Base-by-base conservation (phyloP, 2,888 invertebrate genomes). In the Pyrrhia umbra region DNA sequence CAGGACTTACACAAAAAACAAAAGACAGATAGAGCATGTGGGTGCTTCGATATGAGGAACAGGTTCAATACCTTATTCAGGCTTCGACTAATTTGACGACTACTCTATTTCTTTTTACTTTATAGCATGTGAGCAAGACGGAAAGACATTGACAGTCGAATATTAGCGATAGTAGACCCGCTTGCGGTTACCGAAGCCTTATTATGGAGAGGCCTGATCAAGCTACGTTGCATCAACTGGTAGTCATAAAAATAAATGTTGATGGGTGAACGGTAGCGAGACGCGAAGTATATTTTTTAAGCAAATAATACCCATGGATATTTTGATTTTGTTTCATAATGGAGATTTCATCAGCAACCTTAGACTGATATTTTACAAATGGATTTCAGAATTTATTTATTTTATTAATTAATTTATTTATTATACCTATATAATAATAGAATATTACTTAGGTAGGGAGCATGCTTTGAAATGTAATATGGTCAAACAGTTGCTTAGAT, bases 141-240 rank as follows among this genome's bases (percentile, higher is more conserved):
- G 21, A 43, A 16, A 37, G 25, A 55, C 55, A 46, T 61, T 60
- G 21, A 58, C 61, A 64, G 59, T 73, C 47, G 63, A 74, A 77
- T 80, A 82, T 71, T 72, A 65, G 73, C 69, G 60, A 59, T 78
- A 68, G 61, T 49, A 50, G 47, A 65, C 73, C 61, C 66, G 73
- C 77, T 87, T 92, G 93, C 84, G 93, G 93, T 92, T 82, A 81
- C 81, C 76, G 91, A 93, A 92, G 90, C 91, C 91, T 85, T 91
- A 90, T 80, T 83, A 77, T 51, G 62, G 57, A 40, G n/a, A n/a
- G 20, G 37, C 55, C 55, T 55, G 67, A 58, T 56, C 50, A 67
- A 65, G 54, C 54, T 30, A 59, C 67, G 55, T 66, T 66, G 60
- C 64, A 65, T 49, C 60, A 57, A 52, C 55, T 49, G 43, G 65